phyloP scores from a whole-genome alignment of 2,113 vertebrate species.

The Melierax canorus region DNA sequence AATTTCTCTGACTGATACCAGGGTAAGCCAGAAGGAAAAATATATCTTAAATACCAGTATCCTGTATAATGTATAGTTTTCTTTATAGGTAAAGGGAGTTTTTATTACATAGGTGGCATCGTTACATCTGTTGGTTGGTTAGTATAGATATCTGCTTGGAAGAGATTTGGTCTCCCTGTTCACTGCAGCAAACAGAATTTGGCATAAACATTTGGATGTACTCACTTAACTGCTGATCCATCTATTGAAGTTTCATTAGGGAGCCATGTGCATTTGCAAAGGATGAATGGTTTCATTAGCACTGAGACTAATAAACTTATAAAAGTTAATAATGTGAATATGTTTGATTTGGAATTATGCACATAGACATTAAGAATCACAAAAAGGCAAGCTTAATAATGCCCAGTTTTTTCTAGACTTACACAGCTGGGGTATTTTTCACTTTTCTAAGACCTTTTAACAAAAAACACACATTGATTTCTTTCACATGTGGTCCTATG shows the following conservation, averaged over 20 bases:
- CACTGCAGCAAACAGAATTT: slow-evolving; percentile 63
- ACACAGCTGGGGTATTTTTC: not conserved
- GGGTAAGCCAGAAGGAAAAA: not conserved
- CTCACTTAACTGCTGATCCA: slow-evolving; percentile 70
- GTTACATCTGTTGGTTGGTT: not conserved
- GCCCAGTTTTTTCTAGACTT: slow-evolving; percentile 9
- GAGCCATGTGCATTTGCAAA: slow-evolving; percentile 77
- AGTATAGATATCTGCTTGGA: slow-evolving; percentile 18
- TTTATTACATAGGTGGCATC: not conserved
- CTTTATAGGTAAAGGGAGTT: not conserved
- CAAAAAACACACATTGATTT: not conserved
- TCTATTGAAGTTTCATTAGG: slow-evolving; percentile 77
- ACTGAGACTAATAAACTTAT: slow-evolving; percentile 83
- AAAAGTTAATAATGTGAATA: slow-evolving; percentile 86
- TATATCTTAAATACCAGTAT: not conserved
- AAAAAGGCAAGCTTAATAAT: slow-evolving; percentile 36
- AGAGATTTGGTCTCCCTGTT: slow-evolving; percentile 30
- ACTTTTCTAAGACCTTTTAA: slow-evolving; percentile 7
- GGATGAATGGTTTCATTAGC: slow-evolving; percentile 82
- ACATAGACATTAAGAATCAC: slow-evolving; percentile 68
- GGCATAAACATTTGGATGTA: slow-evolving; percentile 66
- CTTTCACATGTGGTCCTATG: not conserved
- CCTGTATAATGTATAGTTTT: not conserved
- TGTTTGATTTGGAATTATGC: slow-evolving; percentile 82
- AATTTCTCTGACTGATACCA: not conserved